phyloP scores from a whole-genome alignment of 1,140 invertebrate genomes.

The Stegodyphus dumicola region DNA sequence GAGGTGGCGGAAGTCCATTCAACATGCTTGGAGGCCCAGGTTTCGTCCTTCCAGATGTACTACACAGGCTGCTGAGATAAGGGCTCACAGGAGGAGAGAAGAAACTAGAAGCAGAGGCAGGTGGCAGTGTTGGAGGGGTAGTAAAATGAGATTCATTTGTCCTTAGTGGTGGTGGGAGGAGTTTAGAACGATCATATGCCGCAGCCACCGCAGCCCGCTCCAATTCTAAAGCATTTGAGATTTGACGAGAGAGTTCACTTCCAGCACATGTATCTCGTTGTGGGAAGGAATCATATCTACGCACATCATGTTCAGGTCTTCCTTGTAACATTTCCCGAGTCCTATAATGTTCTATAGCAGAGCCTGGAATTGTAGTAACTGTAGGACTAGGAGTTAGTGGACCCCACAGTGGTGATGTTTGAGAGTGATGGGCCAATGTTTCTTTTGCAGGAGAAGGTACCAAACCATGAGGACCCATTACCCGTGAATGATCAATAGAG shows the following conservation, averaged over 20 bases:
- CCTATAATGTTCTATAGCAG: constrained; percentile 35
- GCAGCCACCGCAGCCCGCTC: constrained; percentile 25
- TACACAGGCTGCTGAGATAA: constrained; percentile 26
- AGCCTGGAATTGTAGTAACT: constrained; percentile 19
- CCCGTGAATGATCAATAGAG: constrained; percentile 35
- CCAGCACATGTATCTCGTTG: constrained; percentile 1
- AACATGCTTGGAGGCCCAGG: constrained; percentile 31
- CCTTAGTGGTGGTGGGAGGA: constrained; percentile 50
- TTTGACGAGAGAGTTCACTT: constrained; percentile 26
- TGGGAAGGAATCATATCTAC: constrained; percentile 22
- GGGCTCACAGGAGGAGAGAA: constrained; percentile 47
- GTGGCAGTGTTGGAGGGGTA: constrained; percentile 27
- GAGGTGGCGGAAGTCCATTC: constrained; percentile 56
- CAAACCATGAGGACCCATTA: constrained; percentile 50
- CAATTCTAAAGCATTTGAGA: constrained; percentile 26
- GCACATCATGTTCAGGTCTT: constrained; percentile 10
- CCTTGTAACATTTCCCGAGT: constrained; percentile 27
- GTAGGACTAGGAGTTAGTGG: constrained; percentile 50
- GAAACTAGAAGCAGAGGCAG: constrained; percentile 41
- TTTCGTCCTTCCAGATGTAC: constrained; percentile 16
- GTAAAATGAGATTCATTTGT: constrained; percentile 51
- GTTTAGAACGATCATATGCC: constrained; percentile 32
- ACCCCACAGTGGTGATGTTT: constrained; percentile 48
- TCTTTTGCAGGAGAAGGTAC: constrained; percentile 45
- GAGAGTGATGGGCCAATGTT: constrained; percentile 31